Evolutionary conservation across 2,797 vertebrate species (phyloP), one percentile per base, ranked within the genome.

Genomic region (Dromococcyx pavoninus): DNA sequence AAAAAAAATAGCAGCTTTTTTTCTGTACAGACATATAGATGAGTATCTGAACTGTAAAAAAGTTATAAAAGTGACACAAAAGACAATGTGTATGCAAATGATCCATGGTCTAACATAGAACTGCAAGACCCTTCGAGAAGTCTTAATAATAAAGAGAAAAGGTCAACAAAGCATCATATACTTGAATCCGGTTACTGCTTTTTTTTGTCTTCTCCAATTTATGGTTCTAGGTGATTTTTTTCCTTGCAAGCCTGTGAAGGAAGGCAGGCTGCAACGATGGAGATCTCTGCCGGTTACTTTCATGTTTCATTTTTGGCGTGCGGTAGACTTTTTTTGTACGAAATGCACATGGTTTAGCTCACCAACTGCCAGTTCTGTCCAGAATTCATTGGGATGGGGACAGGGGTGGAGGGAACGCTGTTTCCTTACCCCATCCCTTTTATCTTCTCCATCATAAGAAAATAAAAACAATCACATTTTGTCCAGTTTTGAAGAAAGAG

Each of bases 1-100:
- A 98, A 98, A 98, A 98, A 98, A 99, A 99, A 99, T 99, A 99
- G 99, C 99, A 99, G 99, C 99, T 99, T 99, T 98, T 46, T 98
- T 99, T 99, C 98, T 99, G 98, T 99, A 99, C 98, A 99, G 98
- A 99, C 98, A 98, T 98, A 99, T 98, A 99, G 98, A 98, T 98
- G 98, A 99, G 98, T 98, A 99, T 99, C 98, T 98, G 98, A 99
- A 99, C 98, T 95, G 97, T 99, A 99, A 99, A 99, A 99, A 99
- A 99, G 98, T 98, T 99, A 98, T 98, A 99, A 99, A 99, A 99
- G 99, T 99, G 99, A 99, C 98, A 98, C 98, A 98, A 98, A 98
- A 98, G 98, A 98, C 98, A 97, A 98, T 98, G 98, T 98, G 98
- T 98, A 98, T 98, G 98, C 98, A 98, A 99, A 98, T 95, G 97